Evolutionary conservation across 2,797 vertebrate species (phyloP), one percentile per base, ranked within the genome.

Genomic region (Lacerta bilineata): DNA sequence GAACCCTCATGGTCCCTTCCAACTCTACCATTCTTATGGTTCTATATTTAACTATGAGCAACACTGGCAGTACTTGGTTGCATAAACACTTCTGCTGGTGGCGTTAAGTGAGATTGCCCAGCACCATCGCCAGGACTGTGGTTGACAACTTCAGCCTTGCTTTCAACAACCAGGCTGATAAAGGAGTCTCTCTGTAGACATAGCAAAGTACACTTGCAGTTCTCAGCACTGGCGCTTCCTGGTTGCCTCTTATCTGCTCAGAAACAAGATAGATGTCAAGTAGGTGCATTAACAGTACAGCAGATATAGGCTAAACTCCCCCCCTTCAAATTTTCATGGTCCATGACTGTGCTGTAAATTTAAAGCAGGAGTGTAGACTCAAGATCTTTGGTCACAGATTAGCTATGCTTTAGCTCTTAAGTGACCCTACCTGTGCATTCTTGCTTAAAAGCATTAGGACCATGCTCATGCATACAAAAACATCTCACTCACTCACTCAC

Each of bases 101-200:
- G 41, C 36, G 23, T 7, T 20, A 27, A 39, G 68, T n/a, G 17
- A 61, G 79, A 75, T 59, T 55, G 33, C 59, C 10, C 10, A 55
- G 59, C 33, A 23, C 43, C 36, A 33, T 36, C 43, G 71, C 50
- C 36, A 5, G 41, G 29, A 36, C 23, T 82, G 87, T 2, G 46
- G 43, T 18, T 18, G 10, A 7, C 43, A 39, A 69, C 80, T 64
- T 2, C 15, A 25, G 9, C 43, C 72, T 29, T 81, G 72, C 81
- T 84, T 46, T 36, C 50, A 39, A 55, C 46, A 55, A 27, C 43
- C 33, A 55, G 61, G 46, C n/a, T 36, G 61, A 83, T 85, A 77
- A 85, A 77, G 33, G 43, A 27, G 11, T 39, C 23, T 20, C 33
- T 39, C 3, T 76, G 69, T 88, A 88, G 87, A 61, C 87, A 88